Evolutionary conservation across 2,113 vertebrate genomes (phyloP), one percentile per base, ranked within the genome.

Genomic region (Catharus bicknelli): DNA sequence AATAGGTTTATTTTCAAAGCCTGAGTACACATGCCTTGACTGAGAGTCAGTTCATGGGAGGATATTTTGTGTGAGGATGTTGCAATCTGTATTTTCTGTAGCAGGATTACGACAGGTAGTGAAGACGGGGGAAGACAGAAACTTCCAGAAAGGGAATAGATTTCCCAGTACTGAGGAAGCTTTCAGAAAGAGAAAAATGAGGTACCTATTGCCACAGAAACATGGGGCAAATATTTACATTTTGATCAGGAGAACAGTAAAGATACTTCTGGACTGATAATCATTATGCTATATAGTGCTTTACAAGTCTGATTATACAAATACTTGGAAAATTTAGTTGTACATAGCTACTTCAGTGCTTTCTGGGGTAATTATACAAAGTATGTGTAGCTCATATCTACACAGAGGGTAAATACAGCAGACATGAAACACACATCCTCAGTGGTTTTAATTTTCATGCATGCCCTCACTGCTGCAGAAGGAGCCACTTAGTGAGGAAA

Each of bases 1-100:
- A 74, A 13, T 58, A 73, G 30, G 43, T 70, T 7, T 54, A 61
- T 78, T 92, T 93, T 70, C 63, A 88, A 93, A 83, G 55, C 13
- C 26, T 48, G 23, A 63, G 23, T 67, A 54, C 8, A 32, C 13
- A 20, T 40, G 7, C 16, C 32, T 80, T 76, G 43, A 66, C 29
- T 62, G 51, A 86, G 18, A 70, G 16, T 45, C n/a, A 73, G 11
- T 40, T 70, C 38, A 69, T 16, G 16, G 76, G 54, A 80, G 19
- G 18, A 21, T 69, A 42, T 86, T 58, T 86, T 77, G 47, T 11
- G 25, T 27, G 26, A 3, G 6, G 1, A 20, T 61, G 10, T 61
- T 85, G 42, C 42, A 57, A 9, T 51, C 43, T 13, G 5, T 48
- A 20, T 48, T 66, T 88, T 64, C 32, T 40, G 9, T 45, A 69